A percentile compares a stretch with the other conserved stretches of the same genome.
phyloP scores from a whole-genome alignment of 2,113 vertebrate species.

The Nibea coibor region DNA sequence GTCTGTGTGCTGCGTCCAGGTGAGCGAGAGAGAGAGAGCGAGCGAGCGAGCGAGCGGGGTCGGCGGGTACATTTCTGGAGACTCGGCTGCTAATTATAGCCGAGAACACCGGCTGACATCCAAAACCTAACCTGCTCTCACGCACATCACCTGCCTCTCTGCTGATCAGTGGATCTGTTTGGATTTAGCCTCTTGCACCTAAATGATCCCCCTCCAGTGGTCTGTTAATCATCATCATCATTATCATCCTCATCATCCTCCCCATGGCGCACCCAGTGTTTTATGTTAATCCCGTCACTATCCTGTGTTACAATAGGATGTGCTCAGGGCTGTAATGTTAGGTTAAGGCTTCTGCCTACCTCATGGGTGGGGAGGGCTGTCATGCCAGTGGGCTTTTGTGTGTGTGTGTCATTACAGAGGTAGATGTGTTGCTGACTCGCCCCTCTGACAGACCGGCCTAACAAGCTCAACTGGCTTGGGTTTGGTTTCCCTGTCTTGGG shows the following conservation, averaged over 20 bases:
- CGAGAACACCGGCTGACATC: conserved; percentile 80
- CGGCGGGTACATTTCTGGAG: conserved; percentile 75
- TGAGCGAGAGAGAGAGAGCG: conserved; percentile 4
- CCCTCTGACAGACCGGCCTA: conserved; percentile 81
- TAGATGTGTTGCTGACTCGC: conserved; percentile 78
- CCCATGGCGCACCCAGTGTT: conserved; percentile 69
- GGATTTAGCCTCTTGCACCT: conserved; percentile 49
- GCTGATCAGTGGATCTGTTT: conserved; percentile 34
- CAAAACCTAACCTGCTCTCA: conserved; percentile 82
- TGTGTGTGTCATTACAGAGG: conserved; percentile 58
- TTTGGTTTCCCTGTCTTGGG: conserved; percentile 74
- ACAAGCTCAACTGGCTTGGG: conserved; percentile 82
- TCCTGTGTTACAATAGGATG: conserved; percentile 59
- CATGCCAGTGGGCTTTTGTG: conserved; percentile 71
- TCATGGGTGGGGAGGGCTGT: conserved; percentile 67
- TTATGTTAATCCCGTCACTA: conserved; percentile 67
- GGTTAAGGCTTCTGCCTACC: conserved; percentile 56
- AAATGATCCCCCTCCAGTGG: conserved; percentile 55
- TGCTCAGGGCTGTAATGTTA: conserved; percentile 62
- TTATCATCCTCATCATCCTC: conserved; percentile 43
- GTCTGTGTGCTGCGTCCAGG: conserved; percentile 46
- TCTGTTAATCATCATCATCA: conserved; percentile 70
- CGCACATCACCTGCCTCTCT: conserved; percentile 75
- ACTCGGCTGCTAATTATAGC: conserved; percentile 83
- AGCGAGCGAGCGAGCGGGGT: conserved; percentile 59